Conservation (phyloP, 2,113 vertebrate species). For the Gobiocypris rarus region DNA sequence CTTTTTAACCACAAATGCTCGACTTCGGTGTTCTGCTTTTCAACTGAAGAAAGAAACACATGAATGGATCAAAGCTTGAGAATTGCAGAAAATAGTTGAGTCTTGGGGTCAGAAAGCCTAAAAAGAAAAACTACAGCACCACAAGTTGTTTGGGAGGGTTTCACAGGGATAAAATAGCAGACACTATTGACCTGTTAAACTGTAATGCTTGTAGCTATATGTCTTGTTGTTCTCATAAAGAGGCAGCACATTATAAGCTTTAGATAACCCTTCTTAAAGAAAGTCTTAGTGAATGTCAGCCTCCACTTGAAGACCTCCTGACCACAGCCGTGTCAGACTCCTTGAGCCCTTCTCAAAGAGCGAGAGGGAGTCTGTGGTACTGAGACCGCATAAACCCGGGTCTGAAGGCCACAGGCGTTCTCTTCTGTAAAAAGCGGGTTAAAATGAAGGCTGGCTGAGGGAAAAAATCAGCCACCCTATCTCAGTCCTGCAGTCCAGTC, state of each 20-base stretch:
- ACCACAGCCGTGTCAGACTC: not conserved
- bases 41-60: no score
- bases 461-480: not conserved
- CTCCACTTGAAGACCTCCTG: not conserved
- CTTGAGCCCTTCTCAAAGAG: constrained; percentile 4
- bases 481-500: constrained; percentile 6
- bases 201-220: not conserved
- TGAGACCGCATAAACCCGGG: not conserved
- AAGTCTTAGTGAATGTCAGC: not conserved
- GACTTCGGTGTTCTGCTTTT: no score
- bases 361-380: not conserved
- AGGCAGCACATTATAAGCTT: not conserved
- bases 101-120: no score
- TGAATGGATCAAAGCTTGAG: no score
- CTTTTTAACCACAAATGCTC: no score
- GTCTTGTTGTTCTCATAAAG: not conserved
- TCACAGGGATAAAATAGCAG: no score
- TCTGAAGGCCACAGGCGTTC: constrained; percentile 7
- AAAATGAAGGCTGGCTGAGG: constrained; percentile 14
- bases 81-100: no score
- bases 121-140: no score
- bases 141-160: no score
- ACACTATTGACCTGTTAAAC: constrained; percentile 3
- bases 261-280: constrained; percentile 9
- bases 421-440: constrained; percentile 2